Evolutionary conservation across 2,888 invertebrate genomes (phyloP).

Genomic region (Acanthacorydalis orientalis): DNA sequence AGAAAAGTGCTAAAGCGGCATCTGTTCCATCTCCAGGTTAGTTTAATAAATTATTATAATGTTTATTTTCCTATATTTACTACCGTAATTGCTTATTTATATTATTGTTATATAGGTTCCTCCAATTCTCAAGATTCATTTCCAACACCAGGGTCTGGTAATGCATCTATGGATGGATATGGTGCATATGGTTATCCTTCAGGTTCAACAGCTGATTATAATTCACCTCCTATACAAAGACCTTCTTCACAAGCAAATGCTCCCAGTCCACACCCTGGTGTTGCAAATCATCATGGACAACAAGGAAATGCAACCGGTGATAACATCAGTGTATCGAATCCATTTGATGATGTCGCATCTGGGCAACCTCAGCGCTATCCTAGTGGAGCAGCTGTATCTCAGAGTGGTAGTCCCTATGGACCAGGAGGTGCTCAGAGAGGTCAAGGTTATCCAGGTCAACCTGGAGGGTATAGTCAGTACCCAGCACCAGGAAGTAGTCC

Average conservation of each 20-base stretch:
- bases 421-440: slow-evolving; percentile 21
- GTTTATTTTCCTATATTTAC: background rate
- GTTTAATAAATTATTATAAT: slow-evolving; percentile 9
- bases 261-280: slow-evolving; percentile 47
- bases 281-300: slow-evolving; percentile 22
- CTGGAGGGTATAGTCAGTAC: slow-evolving; percentile 49
- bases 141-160: slow-evolving; percentile 52
- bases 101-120: slow-evolving; percentile 37
- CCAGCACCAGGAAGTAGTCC: slow-evolving; percentile 35
- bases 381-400: slow-evolving; percentile 25
- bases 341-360: slow-evolving; percentile 63
- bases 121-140: slow-evolving; percentile 86
- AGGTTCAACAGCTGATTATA: slow-evolving; percentile 42
- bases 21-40: slow-evolving; percentile 75
- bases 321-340: slow-evolving; percentile 75
- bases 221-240: slow-evolving; percentile 50
- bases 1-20: slow-evolving; percentile 59
- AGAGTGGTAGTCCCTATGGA: slow-evolving; percentile 28
- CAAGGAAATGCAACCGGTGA: slow-evolving; percentile 31
- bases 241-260: slow-evolving; percentile 51
- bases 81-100: background rate
- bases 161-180: slow-evolving; percentile 69
- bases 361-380: slow-evolving; percentile 23
- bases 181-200: slow-evolving; percentile 48
- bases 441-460: slow-evolving; percentile 37